Evolutionary conservation across 1,140 invertebrate species (phyloP).

Genomic region (Marisa cornuarietis): DNA sequence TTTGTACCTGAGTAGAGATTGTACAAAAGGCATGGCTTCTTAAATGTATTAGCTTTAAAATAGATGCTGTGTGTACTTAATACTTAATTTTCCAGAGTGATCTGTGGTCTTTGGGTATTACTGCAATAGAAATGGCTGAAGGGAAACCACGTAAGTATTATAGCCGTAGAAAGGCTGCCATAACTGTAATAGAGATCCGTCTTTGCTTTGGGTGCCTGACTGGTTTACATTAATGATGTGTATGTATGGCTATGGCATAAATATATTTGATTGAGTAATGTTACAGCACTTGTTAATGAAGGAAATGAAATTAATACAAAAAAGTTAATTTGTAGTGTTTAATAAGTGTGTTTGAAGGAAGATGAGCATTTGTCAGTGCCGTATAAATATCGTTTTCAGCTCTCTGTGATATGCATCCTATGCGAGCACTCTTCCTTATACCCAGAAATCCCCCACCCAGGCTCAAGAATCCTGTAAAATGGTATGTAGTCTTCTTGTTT

Average conservation of each 20-base stretch:
- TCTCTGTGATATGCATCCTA: slow-evolving; percentile 95
- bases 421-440: slow-evolving; percentile 98
- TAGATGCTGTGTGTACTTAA: slow-evolving; percentile 3
- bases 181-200: too few relatives aligned
- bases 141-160: slow-evolving; percentile 90
- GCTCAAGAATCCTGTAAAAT: slow-evolving; percentile 94
- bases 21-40: too few relatives aligned
- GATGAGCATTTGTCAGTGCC: too few relatives aligned
- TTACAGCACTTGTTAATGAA: too few relatives aligned
- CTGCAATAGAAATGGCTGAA: slow-evolving; percentile 99
- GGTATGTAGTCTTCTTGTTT: slow-evolving; percentile 70
- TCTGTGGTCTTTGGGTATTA: slow-evolving; percentile 98
- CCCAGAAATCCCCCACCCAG: slow-evolving; percentile 96
- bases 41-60: too few relatives aligned
- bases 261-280: too few relatives aligned
- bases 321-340: background rate
- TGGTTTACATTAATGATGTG: background rate
- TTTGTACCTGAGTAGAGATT: too few relatives aligned
- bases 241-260: too few relatives aligned
- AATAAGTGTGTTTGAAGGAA: background rate
- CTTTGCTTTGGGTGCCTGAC: slow-evolving; percentile 4
- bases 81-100: slow-evolving; percentile 75
- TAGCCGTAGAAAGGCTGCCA: too few relatives aligned
- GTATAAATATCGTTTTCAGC: slow-evolving; percentile 58
- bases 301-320: too few relatives aligned